Evolutionary conservation across 2,888 invertebrate genomes (phyloP).

Genomic region (Octonoba sinensis): DNA sequence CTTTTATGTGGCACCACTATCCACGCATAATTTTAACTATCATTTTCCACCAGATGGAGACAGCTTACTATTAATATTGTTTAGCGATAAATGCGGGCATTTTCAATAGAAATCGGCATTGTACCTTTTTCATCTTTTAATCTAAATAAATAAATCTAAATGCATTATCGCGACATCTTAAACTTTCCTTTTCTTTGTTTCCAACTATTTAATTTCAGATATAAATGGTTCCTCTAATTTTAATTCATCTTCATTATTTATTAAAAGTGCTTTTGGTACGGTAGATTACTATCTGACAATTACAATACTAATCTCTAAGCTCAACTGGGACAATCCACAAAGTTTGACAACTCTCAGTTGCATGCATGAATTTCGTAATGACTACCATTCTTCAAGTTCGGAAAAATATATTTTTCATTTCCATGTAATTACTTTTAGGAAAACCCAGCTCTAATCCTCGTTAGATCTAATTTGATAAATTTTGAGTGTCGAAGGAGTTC

Average conservation of each 20-base stretch:
- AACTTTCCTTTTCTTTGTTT: no score
- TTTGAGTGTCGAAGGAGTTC: conserved; percentile 38
- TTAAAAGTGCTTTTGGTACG: conserved; percentile 18
- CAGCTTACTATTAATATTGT: no score
- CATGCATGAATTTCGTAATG: conserved; percentile 23
- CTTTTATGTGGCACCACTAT: no score
- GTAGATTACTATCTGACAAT: not conserved
- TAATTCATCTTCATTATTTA: conserved; percentile 30
- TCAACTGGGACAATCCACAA: conserved; percentile 2
- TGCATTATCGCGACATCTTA: no score
- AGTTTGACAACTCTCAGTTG: conserved; percentile 2
- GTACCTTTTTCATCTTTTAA: no score
- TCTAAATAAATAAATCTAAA: no score
- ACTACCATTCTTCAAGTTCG: conserved; percentile 21
- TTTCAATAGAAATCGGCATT: no score
- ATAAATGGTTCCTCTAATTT: not conserved
- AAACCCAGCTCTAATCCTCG: not conserved
- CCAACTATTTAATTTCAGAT: not conserved
- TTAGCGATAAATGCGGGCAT: no score
- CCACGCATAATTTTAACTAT: no score
- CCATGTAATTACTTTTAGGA: conserved; percentile 40
- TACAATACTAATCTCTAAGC: conserved; percentile 24
- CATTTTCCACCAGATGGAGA: no score
- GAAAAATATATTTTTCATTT: conserved; percentile 48
- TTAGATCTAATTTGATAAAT: conserved; percentile 36